phyloP scores from a whole-genome alignment of 2,888 invertebrate species.

The Macrophya alboannulata region DNA sequence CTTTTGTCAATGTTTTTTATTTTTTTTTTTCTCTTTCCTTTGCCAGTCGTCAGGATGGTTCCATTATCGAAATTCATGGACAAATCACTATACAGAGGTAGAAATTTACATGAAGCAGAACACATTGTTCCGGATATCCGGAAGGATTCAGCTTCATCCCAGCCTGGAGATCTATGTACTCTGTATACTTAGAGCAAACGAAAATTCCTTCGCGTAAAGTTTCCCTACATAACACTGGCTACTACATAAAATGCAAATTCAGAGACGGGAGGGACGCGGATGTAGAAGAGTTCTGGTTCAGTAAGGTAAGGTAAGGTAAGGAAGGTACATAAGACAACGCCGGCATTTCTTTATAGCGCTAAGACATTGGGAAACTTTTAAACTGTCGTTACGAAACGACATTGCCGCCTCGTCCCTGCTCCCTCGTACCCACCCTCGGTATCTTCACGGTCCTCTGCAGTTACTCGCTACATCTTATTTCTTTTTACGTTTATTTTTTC shows the following conservation, averaged over 20 bases:
- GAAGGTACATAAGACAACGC: constrained; percentile 40
- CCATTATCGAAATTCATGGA: not conserved
- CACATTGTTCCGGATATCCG: constrained; percentile 18
- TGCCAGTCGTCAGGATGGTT: not conserved
- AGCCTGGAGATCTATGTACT: constrained; percentile 2
- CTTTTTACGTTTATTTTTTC: constrained; percentile 9
- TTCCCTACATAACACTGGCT: constrained; percentile 40
- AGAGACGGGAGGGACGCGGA: not conserved
- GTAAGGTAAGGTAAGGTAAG: not conserved
- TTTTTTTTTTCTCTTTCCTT: not conserved
- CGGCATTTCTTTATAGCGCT: constrained; percentile 39
- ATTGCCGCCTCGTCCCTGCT: constrained; percentile 25
- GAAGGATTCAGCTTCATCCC: constrained; percentile 2
- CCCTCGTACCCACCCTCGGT: constrained; percentile 17
- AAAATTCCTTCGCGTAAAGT: constrained; percentile 32
- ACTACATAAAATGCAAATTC: constrained; percentile 46
- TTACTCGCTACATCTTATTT: constrained; percentile 43
- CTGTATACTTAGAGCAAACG: constrained; percentile 16
- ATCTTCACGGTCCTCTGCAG: constrained; percentile 46
- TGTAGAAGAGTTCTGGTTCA: not conserved
- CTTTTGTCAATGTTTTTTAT: not conserved
- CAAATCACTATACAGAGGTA: not conserved
- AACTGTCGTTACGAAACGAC: constrained; percentile 69
- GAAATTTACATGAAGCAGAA: not conserved
- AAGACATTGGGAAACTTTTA: constrained; percentile 70